Conservation (phyloP, 2,888 invertebrate genomes). For the Eledona agricola region DNA sequence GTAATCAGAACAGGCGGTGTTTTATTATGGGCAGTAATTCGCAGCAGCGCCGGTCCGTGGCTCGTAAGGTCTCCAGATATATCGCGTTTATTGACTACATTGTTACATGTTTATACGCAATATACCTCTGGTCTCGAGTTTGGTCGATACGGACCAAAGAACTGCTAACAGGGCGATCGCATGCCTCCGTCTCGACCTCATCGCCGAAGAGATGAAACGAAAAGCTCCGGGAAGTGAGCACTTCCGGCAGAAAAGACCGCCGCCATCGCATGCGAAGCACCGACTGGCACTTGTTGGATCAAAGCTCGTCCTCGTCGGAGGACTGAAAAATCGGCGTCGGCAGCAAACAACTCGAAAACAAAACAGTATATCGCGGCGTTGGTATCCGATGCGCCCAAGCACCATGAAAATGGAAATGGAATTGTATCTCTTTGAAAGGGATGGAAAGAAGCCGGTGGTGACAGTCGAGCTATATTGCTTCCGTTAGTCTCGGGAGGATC, state of each 20-base stretch:
- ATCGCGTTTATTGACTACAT: slow-evolving; percentile 58
- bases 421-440: slow-evolving; percentile 36
- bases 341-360: slow-evolving; percentile 29
- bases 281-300: slow-evolving; percentile 5
- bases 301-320: slow-evolving; percentile 10
- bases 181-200: slow-evolving; percentile 17
- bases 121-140: slow-evolving; percentile 25
- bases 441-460: slow-evolving; percentile 41
- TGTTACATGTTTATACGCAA: slow-evolving; percentile 54
- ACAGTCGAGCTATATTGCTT: slow-evolving; percentile 53
- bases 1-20: slow-evolving; percentile 59
- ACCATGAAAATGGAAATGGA: slow-evolving; percentile 40
- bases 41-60: slow-evolving; percentile 52
- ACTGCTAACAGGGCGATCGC: slow-evolving; percentile 8
- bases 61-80: slow-evolving; percentile 57
- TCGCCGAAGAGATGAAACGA: too few species aligned
- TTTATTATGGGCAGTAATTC: slow-evolving; percentile 58
- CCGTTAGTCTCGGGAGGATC: slow-evolving; percentile 51
- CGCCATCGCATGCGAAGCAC: slow-evolving; percentile 25
- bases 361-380: slow-evolving; percentile 30
- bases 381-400: slow-evolving; percentile 33
- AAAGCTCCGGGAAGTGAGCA: slow-evolving; percentile 24
- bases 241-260: slow-evolving; percentile 19
- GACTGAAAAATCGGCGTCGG: slow-evolving; percentile 5
- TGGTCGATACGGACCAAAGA: slow-evolving; percentile 34